Base-by-base conservation (phyloP, 2,113 vertebrate genomes). In the Hydropotes inermis region DNA sequence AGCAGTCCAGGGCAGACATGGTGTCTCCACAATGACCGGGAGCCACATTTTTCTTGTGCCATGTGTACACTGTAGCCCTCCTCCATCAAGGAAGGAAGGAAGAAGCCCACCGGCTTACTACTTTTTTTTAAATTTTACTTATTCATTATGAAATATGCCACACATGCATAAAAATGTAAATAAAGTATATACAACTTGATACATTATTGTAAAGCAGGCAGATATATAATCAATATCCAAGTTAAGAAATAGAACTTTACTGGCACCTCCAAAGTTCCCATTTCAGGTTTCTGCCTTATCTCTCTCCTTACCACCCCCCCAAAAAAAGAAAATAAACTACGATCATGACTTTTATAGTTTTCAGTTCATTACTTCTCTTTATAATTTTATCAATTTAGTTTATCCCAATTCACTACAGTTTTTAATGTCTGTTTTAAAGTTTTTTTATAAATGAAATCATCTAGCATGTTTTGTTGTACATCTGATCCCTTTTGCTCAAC, bases 301-400 rank as follows among this genome's bases (percentile, higher is more conserved):
- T 54, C 25, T n/a, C 23, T 39, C 4, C n/a, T 64, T 23, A 36
- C 8, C 12, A 27, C 1, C 1, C 0, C 6, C 7, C 16, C 3
- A 0, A 93, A 54, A 57, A 10, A 12, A 94, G 55, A 58, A 36
- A 23, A 70, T 1, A 23, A 70, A 12, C 47, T 23, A 74, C 2
- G 25, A 43, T n/a, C 16, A 7, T 36, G 39, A 57, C 23, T 61
- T 60, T 50, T n/a, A 25, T 39, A 19, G 17, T 61, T 61, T 58
- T 76, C 17, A 19, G 6, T 39, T 81, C 39, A 45, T 79, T 45
- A 33, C 15, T 67, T 82, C 39, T 45, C 54, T 52, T 74, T 39
- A 39, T 23, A 28, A 2, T 82, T 92, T 86, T 82, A 52, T 61
- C 45, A 91, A 7, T n/a, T 87, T 57, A 57, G 7, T 78, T 78